Evolutionary conservation across 2,113 vertebrate genomes (phyloP).

Genomic region (Pseudopipra pipra): DNA sequence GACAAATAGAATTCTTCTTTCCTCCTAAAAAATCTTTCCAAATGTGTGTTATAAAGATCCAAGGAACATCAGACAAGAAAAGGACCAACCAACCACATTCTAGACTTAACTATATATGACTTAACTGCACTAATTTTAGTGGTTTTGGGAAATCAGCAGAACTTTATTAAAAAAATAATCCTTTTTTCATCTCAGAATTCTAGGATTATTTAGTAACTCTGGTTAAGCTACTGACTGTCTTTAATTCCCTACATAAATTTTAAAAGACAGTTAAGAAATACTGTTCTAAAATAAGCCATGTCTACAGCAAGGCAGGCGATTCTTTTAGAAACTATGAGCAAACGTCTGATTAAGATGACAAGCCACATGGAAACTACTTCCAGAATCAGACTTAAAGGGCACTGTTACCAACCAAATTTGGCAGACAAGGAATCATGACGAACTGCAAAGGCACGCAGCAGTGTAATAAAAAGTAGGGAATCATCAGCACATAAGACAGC

Average conservation of each 20-base stretch:
- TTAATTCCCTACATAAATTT: neutral
- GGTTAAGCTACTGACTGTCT: neutral
- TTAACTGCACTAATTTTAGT: neutral
- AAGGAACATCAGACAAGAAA: neutral
- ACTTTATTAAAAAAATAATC: neutral
- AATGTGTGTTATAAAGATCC: neutral
- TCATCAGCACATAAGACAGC: constrained; percentile 12
- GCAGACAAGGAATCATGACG: constrained; percentile 45
- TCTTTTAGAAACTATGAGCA: constrained; percentile 53
- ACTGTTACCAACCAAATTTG: constrained; percentile 51
- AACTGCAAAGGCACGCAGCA: constrained; percentile 54
- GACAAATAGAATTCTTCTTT: neutral
- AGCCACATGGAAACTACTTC: constrained; percentile 48
- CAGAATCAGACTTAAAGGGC: constrained; percentile 55
- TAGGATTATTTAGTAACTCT: neutral
- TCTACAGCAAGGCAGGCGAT: neutral
- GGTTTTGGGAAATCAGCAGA: neutral
- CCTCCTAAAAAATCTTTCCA: neutral
- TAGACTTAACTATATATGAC: neutral
- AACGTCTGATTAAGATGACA: constrained; percentile 44
- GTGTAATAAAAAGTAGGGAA: constrained; percentile 26
- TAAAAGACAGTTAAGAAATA: neutral
- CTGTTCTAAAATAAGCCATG: constrained; percentile 18
- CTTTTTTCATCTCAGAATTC: neutral
- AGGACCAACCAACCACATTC: neutral